Evolutionary conservation across 2,888 invertebrate genomes (phyloP).

Genomic region (Leucophenga montana): DNA sequence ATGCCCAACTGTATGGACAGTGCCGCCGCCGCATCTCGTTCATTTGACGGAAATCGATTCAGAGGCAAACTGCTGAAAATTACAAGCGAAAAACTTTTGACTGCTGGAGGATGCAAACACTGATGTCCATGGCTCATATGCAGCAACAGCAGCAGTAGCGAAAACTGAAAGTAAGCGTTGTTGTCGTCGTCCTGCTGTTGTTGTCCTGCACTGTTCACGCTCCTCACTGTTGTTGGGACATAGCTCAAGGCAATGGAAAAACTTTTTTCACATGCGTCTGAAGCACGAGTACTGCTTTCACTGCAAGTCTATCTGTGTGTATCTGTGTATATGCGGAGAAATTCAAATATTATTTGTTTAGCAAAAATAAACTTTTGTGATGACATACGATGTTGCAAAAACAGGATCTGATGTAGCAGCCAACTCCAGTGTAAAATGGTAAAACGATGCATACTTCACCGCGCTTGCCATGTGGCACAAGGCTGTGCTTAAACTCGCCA

Average conservation of each 20-base stretch:
- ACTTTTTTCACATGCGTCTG: not conserved
- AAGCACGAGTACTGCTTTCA: no score
- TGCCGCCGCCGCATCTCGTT: not conserved
- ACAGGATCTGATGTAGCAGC: not conserved
- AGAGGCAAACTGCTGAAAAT: conserved; percentile 16
- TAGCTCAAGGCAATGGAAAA: conserved; percentile 15
- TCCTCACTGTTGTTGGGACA: not conserved
- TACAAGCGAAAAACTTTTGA: conserved; percentile 24
- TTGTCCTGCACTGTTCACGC: not conserved
- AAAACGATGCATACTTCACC: conserved; percentile 15
- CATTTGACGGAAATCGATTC: conserved; percentile 13
- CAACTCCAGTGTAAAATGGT: not conserved
- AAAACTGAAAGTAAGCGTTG: not conserved
- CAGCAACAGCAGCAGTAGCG: not conserved
- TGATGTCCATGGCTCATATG: not conserved
- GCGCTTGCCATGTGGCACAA: not conserved
- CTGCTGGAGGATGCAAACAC: not conserved
- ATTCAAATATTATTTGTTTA: conserved; percentile 24
- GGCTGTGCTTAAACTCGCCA: no score
- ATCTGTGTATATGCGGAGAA: not conserved
- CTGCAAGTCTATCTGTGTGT: not conserved
- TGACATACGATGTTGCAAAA: conserved; percentile 15
- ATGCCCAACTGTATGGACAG: not conserved
- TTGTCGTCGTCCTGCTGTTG: conserved; percentile 2
- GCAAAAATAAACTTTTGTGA: conserved; percentile 17